Percentiles rank a stretch among this genome's conserved stretches.
Conservation (phyloP, 2,797 vertebrate species). For the Molossus molossus region DNA sequence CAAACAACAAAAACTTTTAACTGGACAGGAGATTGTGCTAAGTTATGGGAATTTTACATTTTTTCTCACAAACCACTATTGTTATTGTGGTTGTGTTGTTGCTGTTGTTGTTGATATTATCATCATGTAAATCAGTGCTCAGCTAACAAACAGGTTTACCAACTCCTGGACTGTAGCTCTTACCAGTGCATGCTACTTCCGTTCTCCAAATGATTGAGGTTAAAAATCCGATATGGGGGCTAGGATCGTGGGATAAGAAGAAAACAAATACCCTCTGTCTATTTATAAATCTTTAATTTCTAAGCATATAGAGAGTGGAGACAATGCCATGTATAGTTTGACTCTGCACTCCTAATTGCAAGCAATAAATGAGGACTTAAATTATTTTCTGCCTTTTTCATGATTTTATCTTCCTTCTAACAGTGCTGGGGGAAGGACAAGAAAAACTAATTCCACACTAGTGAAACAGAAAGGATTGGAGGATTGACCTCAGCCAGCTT, state of each 20-base stretch:
- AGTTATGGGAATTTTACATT: background rate
- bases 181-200: background rate
- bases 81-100: background rate
- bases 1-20: conserved; percentile 1
- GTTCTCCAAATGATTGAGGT: conserved; percentile 7
- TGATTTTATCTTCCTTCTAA: background rate
- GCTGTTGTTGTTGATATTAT: background rate
- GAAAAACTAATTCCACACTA: background rate
- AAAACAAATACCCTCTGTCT: background rate
- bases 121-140: background rate
- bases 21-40: background rate
- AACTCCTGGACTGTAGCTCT: background rate
- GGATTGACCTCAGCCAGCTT: background rate
- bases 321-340: background rate
- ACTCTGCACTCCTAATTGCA: background rate
- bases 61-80: background rate
- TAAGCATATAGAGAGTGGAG: background rate
- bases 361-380: background rate
- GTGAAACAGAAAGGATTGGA: background rate
- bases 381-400: background rate
- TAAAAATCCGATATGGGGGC: background rate
- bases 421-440: background rate
- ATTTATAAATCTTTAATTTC: conserved; percentile 57
- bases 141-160: background rate
- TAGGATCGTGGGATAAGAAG: background rate